Evolutionary conservation across 2,797 vertebrate genomes (phyloP), one percentile per base, ranked within the genome.

Genomic region (Neosilurus hyrtlii): DNA sequence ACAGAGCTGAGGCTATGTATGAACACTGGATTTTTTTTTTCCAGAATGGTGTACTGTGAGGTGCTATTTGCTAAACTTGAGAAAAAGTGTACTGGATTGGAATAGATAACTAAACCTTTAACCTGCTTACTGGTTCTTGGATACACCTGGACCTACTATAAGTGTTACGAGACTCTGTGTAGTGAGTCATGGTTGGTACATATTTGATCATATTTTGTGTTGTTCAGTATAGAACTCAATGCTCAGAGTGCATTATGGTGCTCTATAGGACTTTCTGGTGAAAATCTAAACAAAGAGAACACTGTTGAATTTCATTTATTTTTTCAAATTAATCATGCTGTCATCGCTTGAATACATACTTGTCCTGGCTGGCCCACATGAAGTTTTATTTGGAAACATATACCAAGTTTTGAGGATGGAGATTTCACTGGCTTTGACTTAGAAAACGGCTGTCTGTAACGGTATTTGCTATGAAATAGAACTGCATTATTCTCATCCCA

Each of bases 211-310:
- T 68, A 35, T 61, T 62, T 61, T 54, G 26, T 14, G 52, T 49
- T 76, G 61, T 54, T 81, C 57, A 22, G 16, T 61, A 67, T 79
- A 74, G 22, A 18, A 57, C 73, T 22, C 56, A 63, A 30, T 24
- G 65, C 73, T 22, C 56, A 63, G 51, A 80, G 82, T 85, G 77
- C 22, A 83, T 73, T 78, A 57, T 70, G 18, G 79, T 37, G 57
- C 85, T 83, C 51, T 83, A 59, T 82, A 85, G 75, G 75, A 78
- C 20, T 76, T 80, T 86, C 65, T 83, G 78, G 75, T 73, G 30
- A 71, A 82, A 82, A 82, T 49, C 81, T 82, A 89, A 88, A 89
- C 85, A 89, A 88, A 86, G 84, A 70, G 80, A 84, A 85, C 86
- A 80, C 82, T 86, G 87, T 87, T 88, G 75, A 85, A 83, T 86